phyloP scores from a whole-genome alignment of 2,888 invertebrate species.

The Zygaena filipendulae region DNA sequence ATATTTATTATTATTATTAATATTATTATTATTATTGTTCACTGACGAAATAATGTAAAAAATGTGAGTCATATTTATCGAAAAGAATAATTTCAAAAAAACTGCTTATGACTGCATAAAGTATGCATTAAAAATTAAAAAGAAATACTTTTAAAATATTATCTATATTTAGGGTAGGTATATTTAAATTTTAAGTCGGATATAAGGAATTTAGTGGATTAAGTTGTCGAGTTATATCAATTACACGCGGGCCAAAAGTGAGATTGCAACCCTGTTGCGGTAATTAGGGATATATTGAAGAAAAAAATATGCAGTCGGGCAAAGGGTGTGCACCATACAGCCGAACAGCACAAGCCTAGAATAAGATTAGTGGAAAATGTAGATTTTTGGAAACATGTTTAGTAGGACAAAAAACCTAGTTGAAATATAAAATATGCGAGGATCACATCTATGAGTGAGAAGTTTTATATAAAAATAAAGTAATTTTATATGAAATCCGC shows the following conservation, averaged over 20 bases:
- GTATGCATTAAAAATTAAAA: constrained; percentile 31
- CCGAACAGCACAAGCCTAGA: constrained; percentile 47
- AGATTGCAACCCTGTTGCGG: too few species aligned
- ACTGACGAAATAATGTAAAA: constrained; percentile 20
- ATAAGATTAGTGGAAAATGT: constrained; percentile 50
- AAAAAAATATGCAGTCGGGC: too few species aligned
- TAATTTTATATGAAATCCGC: constrained; percentile 47
- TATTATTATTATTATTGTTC: too few species aligned
- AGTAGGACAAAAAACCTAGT: constrained; percentile 37
- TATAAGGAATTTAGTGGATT: constrained; percentile 25
- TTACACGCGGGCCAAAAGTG: constrained; percentile 60
- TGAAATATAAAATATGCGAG: constrained; percentile 24
- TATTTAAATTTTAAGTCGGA: constrained; percentile 22
- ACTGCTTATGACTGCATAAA: constrained; percentile 50
- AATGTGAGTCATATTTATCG: constrained; percentile 58
- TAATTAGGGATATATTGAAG: constrained; percentile 14
- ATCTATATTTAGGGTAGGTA: constrained; percentile 34
- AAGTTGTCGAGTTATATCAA: constrained; percentile 33
- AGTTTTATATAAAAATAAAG: constrained; percentile 43
- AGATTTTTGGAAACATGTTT: constrained; percentile 67
- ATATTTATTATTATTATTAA: too few species aligned
- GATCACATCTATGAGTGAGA: constrained; percentile 47
- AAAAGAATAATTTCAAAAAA: constrained; percentile 39
- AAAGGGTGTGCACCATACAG: constrained; percentile 48
- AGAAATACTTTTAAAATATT: constrained; percentile 51